Evolutionary conservation across 2,797 vertebrate genomes (phyloP).

Genomic region (Crenuchus spilurus): DNA sequence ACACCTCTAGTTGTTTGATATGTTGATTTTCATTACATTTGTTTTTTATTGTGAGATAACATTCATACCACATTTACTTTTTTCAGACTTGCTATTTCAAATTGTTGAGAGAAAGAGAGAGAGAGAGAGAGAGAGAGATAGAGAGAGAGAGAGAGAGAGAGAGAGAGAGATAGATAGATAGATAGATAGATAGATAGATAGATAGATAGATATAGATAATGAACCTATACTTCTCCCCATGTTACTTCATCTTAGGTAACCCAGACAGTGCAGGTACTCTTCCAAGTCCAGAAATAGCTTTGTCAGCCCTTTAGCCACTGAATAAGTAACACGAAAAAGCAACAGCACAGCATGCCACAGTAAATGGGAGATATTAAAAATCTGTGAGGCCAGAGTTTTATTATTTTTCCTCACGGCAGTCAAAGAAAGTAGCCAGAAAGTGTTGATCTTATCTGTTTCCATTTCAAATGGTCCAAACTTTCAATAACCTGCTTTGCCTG

Average conservation of each 20-base stretch:
- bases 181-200: not conserved
- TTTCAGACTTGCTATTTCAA: too few relatives aligned
- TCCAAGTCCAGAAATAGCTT: constrained; percentile 25
- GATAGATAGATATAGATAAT: not conserved
- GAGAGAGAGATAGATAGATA: not conserved
- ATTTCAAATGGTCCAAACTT: constrained; percentile 15
- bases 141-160: too few relatives aligned
- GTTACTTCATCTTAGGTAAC: constrained; percentile 9
- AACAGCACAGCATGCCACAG: not conserved
- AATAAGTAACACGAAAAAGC: constrained; percentile 1
- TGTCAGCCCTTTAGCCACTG: constrained; percentile 12
- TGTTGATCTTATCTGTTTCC: constrained; percentile 23
- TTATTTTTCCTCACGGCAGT: constrained; percentile 25
- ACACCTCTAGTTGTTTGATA: too few relatives aligned
- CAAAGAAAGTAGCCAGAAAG: constrained; percentile 3
- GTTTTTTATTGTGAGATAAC: too few relatives aligned
- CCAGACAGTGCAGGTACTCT: constrained; percentile 27
- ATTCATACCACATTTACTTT: too few relatives aligned
- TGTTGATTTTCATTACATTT: too few relatives aligned
- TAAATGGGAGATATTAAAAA: constrained; percentile 44
- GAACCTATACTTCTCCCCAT: too few relatives aligned
- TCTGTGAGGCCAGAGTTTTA: constrained; percentile 19
- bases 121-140: too few relatives aligned
- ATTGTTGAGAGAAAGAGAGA: too few relatives aligned
- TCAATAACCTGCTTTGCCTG: constrained; percentile 2